phyloP scores from a whole-genome alignment of 2,888 invertebrate genomes.

The Drosophila kokeensis region DNA sequence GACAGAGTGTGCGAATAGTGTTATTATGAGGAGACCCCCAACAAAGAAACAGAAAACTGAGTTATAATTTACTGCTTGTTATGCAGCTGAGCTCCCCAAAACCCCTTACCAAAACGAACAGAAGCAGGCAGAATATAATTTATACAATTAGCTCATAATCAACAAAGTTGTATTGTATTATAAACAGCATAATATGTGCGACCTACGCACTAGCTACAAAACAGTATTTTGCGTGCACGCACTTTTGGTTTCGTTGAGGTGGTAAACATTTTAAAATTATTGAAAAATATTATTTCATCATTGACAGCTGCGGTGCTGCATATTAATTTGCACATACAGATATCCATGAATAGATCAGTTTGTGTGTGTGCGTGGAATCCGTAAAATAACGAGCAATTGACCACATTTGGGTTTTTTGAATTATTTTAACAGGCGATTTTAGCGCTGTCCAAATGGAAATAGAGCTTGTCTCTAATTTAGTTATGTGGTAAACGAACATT shows the following conservation, averaged over 20 bases:
- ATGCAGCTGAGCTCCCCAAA: neutral
- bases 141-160: constrained; percentile 47
- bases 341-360: neutral
- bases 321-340: constrained; percentile 60
- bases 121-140: constrained; percentile 14
- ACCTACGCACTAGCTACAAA: neutral
- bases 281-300: constrained; percentile 71
- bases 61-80: constrained; percentile 11
- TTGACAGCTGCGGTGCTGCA: constrained; percentile 62
- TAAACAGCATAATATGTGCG: constrained; percentile 3
- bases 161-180: constrained; percentile 23
- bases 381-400: constrained; percentile 57
- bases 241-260: constrained; percentile 34
- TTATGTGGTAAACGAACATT: constrained; percentile 59
- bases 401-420: constrained; percentile 54
- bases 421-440: constrained; percentile 37
- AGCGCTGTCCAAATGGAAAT: constrained; percentile 32
- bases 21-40: neutral
- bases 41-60: neutral
- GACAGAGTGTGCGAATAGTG: constrained; percentile 11
- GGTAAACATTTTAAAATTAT: constrained; percentile 63
- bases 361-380: constrained; percentile 1
- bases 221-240: constrained; percentile 17
- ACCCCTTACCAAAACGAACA: neutral
- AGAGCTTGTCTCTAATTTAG: constrained; percentile 63